phyloP scores from a whole-genome alignment of 2,888 invertebrate species.

The Acronicta psi region DNA sequence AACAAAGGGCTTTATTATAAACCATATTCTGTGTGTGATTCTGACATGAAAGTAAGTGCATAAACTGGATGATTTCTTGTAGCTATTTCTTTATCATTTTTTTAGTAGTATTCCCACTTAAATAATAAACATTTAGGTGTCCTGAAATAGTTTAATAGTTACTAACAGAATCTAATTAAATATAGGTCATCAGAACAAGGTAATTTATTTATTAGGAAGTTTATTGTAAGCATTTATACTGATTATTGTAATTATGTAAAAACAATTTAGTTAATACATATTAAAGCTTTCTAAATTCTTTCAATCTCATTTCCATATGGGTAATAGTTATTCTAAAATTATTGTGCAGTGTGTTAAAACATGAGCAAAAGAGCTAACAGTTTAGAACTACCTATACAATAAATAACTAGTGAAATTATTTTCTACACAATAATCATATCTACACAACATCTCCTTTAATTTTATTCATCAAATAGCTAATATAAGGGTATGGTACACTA shows the following conservation, averaged over 20 bases:
- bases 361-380: not conserved
- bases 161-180: constrained; percentile 29
- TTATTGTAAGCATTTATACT: not conserved
- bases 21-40: constrained; percentile 11
- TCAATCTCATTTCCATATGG: not conserved
- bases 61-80: constrained; percentile 10
- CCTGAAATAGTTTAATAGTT: constrained; percentile 13
- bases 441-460: too few species aligned
- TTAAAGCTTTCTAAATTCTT: not conserved
- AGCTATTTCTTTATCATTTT: constrained; percentile 19
- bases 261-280: not conserved
- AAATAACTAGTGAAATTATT: too few species aligned
- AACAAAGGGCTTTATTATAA: constrained; percentile 38
- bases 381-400: too few species aligned
- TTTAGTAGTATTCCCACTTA: constrained; percentile 8
- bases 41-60: not conserved
- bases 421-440: too few species aligned
- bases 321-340: not conserved
- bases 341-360: not conserved
- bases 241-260: not conserved
- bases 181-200: constrained; percentile 30
- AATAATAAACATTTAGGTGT: constrained; percentile 11
- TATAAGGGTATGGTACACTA: too few species aligned
- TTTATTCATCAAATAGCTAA: too few species aligned
- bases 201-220: constrained; percentile 7